phyloP scores from a whole-genome alignment of 2,113 vertebrate species.

The Calidris pygmaea region DNA sequence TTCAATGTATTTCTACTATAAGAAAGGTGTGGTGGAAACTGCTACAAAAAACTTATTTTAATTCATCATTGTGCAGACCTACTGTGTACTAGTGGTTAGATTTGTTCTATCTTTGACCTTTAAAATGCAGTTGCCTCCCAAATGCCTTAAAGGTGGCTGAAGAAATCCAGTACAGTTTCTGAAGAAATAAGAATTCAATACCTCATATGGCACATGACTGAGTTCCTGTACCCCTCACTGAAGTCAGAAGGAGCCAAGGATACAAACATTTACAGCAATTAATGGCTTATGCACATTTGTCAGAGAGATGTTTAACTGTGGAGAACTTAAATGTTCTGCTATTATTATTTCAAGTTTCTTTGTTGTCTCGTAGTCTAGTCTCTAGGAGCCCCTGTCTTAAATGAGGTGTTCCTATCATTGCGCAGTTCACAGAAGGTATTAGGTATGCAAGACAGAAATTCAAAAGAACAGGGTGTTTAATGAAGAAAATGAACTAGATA shows the following conservation, averaged over 20 bases:
- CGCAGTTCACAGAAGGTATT: fast-evolving
- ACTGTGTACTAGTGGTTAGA: background rate
- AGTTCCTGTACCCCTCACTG: background rate
- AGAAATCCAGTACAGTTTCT: background rate
- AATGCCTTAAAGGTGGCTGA: background rate
- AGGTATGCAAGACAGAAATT: background rate
- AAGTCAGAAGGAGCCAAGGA: background rate
- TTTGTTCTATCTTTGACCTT: background rate
- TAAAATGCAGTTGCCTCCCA: background rate
- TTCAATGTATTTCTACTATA: background rate
- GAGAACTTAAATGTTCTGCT: background rate
- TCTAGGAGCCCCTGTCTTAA: background rate
- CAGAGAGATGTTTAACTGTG: background rate
- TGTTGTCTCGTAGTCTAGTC: background rate
- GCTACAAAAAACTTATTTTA: background rate
- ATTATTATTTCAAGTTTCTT: background rate
- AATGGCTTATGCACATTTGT: background rate
- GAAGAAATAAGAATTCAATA: background rate
- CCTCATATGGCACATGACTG: background rate
- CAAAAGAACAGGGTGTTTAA: background rate
- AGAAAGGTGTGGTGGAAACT: background rate
- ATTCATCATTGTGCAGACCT: background rate
- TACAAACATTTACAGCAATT: background rate
- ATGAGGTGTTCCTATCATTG: fast-evolving
- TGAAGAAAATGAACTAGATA: background rate